Conservation (phyloP, 2,888 invertebrate genomes). For the Furcula furcula region DNA sequence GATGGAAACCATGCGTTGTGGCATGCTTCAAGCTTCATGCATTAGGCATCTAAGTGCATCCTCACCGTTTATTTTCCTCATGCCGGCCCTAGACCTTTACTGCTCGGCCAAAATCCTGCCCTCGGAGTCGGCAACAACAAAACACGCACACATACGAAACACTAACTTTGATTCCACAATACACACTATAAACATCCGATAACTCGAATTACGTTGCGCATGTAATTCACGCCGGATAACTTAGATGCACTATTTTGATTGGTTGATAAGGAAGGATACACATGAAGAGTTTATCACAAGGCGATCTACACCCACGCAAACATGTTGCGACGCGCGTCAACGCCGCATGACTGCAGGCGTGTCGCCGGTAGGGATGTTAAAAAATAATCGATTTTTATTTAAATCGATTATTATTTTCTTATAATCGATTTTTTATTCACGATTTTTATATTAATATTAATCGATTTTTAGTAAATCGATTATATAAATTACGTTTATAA, state of each 20-base stretch:
- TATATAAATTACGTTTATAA: no score
- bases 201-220: conserved; percentile 29
- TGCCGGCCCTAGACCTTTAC: conserved; percentile 70
- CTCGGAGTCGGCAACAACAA: conserved; percentile 67
- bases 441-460: no score
- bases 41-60: conserved; percentile 26
- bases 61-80: conserved; percentile 80
- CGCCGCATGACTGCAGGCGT: conserved; percentile 80
- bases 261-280: conserved; percentile 67
- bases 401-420: no score
- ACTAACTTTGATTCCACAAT: conserved; percentile 60
- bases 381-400: no score
- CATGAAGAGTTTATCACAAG: conserved; percentile 63
- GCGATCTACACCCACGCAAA: conserved; percentile 74
- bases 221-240: conserved; percentile 38
- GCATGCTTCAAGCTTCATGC: conserved; percentile 24
- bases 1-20: conserved; percentile 20
- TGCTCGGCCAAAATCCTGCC: conserved; percentile 73
- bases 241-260: conserved; percentile 51
- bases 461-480: no score
- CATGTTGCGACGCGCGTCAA: conserved; percentile 76
- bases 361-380: no score
- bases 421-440: no score
- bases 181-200: conserved; percentile 43
- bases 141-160: conserved; percentile 65